Base-by-base conservation (phyloP, 2,888 invertebrate species). In the Aricia artaxerxes region DNA sequence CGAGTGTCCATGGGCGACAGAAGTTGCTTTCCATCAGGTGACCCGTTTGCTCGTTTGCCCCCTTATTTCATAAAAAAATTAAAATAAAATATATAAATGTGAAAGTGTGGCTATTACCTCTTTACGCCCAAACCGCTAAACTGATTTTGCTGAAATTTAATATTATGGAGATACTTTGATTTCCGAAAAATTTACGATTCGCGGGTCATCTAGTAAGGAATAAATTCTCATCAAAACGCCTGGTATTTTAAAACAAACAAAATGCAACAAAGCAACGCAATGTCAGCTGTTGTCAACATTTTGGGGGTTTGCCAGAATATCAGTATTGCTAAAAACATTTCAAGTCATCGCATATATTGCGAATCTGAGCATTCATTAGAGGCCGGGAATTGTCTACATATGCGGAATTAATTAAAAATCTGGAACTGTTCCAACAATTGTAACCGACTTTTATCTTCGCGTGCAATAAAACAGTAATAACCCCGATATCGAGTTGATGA, bases 361-460 rank as follows among this genome's bases (percentile, higher is more conserved):
- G 73, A 78, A 78, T 78, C 72, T 78, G 78, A 73, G 57, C 78
- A 73, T 78, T 78, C 78, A 78, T 78, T 78, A 78, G 78, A 78
- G 78, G 53, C 78, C 53, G 57, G 73, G 78, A 78, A 72, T n/a
- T 49, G 24, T 64, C 57, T 80, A 88, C 64, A 78, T 49, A 78
- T 64, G 78, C 78, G 77, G 79, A 81, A 81, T 81, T 81, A 81
- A 81, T 81, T 79, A 80, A 79, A 81, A 79, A 73, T 60, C 78
- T 81, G 80, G 79, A 79, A 60, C 13, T 61, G 77, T 76, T 79
- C 80, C 80, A 81, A 44, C 73, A 44, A 44, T 44, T 73, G 73
- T 73, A 73, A 73, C 73, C 73, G 73, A 73, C 44, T 73, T 73
- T 73, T 73, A 73, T 73, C 44, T 73, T 73, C 73, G 73, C 73